Evolutionary conservation across 1,140 invertebrate species (phyloP), one percentile per base, ranked within the genome.

Genomic region (Aporrectodea caliginosa): DNA sequence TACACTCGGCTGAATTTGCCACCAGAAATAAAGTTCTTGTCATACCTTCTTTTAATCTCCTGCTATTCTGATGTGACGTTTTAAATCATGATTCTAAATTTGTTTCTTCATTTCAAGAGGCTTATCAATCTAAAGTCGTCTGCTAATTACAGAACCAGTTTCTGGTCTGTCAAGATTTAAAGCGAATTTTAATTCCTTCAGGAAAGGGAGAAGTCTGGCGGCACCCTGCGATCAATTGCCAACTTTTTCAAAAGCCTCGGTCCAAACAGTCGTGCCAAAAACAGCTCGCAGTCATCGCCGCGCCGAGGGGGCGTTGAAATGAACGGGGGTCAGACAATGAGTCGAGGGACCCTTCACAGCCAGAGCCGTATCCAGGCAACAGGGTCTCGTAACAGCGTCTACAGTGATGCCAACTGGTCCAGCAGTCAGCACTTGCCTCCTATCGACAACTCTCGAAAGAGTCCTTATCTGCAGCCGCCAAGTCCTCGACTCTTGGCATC

Each of bases 201-300:
- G 43, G 43, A 58, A 58, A 58, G 43, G 22, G 43, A 58, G 22
- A 58, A 58, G 43, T 58, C 43, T 58, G 43, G 43, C 22, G 75
- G 75, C 27, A 32, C 75, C 27, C 75, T 76, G 27, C 33, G 43
- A 58, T 76, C 75, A 14, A 76, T 76, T 35, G 30, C 75, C 34
- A 76, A 76, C 35, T 76, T 76, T n/a, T 76, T 76, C 75, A 76
- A 76, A 35, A 35, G 35, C 22, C 43, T 76, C n/a, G 75, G 75
- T 2, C 14, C 1, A 22, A 35, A 35, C 29, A 29, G 27, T 27
- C 6, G n/a, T 32, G 31, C n/a, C 70, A 32, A 72, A 72, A 32
- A 29, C 70, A 32, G 2, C 2, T 27, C 31, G 6, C 14, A 16
- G 58, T 32, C 31, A 72, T 29, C 27, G 27, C 14, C 70, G 6